phyloP scores from a whole-genome alignment of 2,113 vertebrate genomes.

The Oryctolagus cuniculus region mOryCun1.1 NC_091432.1:15436001-15436500 shows the following conservation, averaged over 20 bases:
- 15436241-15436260: not conserved
- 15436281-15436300: not conserved
- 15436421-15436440: too few relatives aligned
- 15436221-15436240: not conserved
- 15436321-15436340: fast-evolving
- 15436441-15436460: not conserved
- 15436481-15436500: not conserved
- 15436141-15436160: too few relatives aligned
- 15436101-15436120: too few relatives aligned
- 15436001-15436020: not conserved
- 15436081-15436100: too few relatives aligned
- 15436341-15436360: too few relatives aligned
- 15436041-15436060: not conserved
- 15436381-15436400: too few relatives aligned
- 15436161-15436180: too few relatives aligned
- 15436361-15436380: fast-evolving
- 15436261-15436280: not conserved
- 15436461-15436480: not conserved
- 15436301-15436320: too few relatives aligned
- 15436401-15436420: not conserved
- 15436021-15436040: not conserved
- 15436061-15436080: not conserved
- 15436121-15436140: too few relatives aligned
- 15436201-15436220: not conserved
- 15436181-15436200: too few relatives aligned